Evolutionary conservation across 2,888 invertebrate species (phyloP), one percentile per base, ranked within the genome.

Genomic region (Hyalella azteca): DNA sequence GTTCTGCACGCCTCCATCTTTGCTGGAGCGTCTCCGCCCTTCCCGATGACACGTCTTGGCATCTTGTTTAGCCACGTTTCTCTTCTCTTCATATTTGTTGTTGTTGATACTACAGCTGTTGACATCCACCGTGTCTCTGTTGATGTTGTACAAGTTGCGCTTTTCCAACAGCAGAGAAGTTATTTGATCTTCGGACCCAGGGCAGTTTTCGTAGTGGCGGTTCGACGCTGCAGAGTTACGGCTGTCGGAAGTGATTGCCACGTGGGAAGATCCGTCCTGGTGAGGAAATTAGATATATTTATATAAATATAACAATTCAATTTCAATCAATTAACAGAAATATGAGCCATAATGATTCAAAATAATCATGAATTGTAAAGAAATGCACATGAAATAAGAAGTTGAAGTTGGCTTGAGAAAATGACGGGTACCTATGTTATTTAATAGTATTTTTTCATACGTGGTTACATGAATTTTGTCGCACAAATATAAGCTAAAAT

Each of bases 1-100:
- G 36, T 19, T 66, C 29, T 66, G 66, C 29, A 66, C 66, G 19
- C 36, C 36, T 19, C 66, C 66, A 36, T 66, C 66, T 66, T 66
- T 66, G 66, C 29, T 29, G 7, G 66, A 29, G 11, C 66, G 32
- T 36, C 66, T 22, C 19, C 66, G 36, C 36, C 36, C 66, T 36
- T 36, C 36, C 19, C 66, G 36, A 26, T 29, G 13, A 19, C 32
- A 5, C 36, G 66, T 36, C 66, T 66, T 66, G 32, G 36, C 66
- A 7, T 66, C 66, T 36, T 66, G 32, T n/a, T 29, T 66, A 19
- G 36, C 19, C 3, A 66, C 66, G 36, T 29, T 66, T 54, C 54
- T 54, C 26, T 26, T 26, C 11, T 22, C 4, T 3, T 54, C 54
- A 54, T 54, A 54, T 22, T 26, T 22, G 11, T 66, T 66, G n/a